Evolutionary conservation across 2,113 vertebrate genomes (phyloP).

Genomic region (Rhineura floridana): DNA sequence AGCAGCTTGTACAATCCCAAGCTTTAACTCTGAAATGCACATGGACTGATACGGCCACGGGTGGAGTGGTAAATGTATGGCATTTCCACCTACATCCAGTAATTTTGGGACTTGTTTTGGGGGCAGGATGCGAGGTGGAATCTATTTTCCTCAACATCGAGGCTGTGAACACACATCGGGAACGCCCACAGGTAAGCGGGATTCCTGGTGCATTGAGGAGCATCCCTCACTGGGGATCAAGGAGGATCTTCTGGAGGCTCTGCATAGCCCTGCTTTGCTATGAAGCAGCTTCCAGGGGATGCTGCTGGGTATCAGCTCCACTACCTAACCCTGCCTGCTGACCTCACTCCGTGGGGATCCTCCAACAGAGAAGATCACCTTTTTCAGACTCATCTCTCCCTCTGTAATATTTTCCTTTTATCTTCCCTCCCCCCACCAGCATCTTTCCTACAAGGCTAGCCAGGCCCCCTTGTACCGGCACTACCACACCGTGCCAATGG

Average conservation of each 20-base stretch:
- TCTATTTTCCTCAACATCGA: slow-evolving; percentile 89
- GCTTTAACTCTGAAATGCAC: not conserved
- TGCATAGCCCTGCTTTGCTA: not conserved
- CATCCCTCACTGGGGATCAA: not conserved
- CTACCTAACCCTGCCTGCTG: not conserved
- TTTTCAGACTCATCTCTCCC: not conserved
- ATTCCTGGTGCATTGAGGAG: not conserved
- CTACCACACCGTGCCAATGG: slow-evolving; percentile 49
- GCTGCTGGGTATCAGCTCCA: not conserved
- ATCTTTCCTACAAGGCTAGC: slow-evolving; percentile 30
- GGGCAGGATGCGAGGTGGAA: slow-evolving; percentile 87
- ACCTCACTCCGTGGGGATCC: not conserved
- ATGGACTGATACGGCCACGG: not conserved
- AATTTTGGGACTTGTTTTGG: not conserved
- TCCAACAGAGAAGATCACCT: not conserved
- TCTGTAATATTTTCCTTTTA: slow-evolving; percentile 17
- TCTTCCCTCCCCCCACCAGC: slow-evolving; percentile 4
- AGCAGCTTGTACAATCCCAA: not conserved
- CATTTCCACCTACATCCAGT: not conserved
- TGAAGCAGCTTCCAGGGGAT: not conserved
- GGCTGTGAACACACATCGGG: slow-evolving; percentile 90
- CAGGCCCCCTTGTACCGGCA: slow-evolving; percentile 43
- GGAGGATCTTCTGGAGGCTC: not conserved
- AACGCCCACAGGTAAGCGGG: slow-evolving; percentile 79
- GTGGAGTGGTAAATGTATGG: not conserved